Conservation (phyloP, 2,888 invertebrate genomes). For the Vannuccia rotundouncinata region DNA sequence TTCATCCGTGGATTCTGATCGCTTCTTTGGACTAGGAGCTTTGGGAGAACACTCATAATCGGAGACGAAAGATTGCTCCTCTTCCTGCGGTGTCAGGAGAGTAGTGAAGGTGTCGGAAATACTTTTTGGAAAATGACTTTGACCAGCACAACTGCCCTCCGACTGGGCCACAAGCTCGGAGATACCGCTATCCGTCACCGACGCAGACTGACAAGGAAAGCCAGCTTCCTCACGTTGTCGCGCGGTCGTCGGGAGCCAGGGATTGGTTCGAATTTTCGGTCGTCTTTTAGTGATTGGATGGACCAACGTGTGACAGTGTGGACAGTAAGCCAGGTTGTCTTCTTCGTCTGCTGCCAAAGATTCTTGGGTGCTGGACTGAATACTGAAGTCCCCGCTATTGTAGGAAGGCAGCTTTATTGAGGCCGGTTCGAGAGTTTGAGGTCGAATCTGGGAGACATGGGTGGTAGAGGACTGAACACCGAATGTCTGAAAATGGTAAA, state of each 20-base stretch:
- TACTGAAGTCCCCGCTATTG: neutral
- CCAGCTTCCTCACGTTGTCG: neutral
- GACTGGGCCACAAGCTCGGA: neutral
- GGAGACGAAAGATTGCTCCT: neutral
- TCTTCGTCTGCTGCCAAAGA: neutral
- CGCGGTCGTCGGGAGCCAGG: neutral
- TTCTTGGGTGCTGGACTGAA: neutral
- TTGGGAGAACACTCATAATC: neutral
- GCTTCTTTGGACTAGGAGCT: neutral
- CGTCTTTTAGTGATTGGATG: constrained; percentile 1
- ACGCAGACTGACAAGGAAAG: neutral
- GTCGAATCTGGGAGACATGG: neutral
- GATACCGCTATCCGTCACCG: neutral
- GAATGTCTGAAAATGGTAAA: neutral
- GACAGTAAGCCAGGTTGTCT: neutral
- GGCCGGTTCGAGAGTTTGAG: neutral
- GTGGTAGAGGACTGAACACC: neutral
- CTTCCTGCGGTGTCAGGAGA: neutral
- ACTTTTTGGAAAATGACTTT: neutral
- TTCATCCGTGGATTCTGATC: neutral
- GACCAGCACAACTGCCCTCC: neutral
- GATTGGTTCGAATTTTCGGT: constrained; percentile 16
- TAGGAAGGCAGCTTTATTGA: neutral
- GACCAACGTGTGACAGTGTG: constrained; percentile 25
- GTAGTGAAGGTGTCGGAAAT: constrained; percentile 2